phyloP scores from a whole-genome alignment of 2,888 invertebrate species.

The Synanthedon andrenaeformis region DNA sequence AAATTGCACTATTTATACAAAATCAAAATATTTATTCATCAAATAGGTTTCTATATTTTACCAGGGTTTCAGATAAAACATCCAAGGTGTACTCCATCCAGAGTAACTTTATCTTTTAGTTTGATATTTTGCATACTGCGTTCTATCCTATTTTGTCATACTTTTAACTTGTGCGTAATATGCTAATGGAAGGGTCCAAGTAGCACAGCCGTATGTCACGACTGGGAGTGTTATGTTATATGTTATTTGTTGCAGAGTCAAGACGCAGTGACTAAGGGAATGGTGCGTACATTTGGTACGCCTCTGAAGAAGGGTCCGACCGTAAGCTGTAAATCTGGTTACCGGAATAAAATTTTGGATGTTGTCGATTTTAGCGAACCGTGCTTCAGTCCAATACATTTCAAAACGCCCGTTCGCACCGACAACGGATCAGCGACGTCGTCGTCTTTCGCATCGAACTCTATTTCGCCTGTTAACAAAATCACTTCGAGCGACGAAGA shows the following conservation, averaged over 20 bases:
- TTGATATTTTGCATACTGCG: no score
- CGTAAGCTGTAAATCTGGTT: constrained; percentile 28
- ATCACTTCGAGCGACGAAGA: constrained; percentile 51
- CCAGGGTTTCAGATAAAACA: no score
- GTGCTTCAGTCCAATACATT: constrained; percentile 53
- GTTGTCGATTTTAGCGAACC: constrained; percentile 50
- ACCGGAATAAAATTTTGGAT: constrained; percentile 52
- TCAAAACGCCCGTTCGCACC: constrained; percentile 37
- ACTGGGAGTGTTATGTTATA: no score
- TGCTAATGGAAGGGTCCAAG: no score
- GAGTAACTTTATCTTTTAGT: no score
- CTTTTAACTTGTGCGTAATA: no score
- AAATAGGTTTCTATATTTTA: no score
- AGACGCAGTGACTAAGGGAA: constrained; percentile 39
- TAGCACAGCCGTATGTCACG: no score
- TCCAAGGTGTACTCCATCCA: no score
- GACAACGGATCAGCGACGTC: constrained; percentile 29
- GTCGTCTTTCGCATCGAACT: constrained; percentile 39
- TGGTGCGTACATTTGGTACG: constrained; percentile 58
- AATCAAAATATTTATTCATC: no score
- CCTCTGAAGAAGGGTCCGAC: constrained; percentile 26
- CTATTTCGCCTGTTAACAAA: constrained; percentile 52
- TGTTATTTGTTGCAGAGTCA: constrained; percentile 27
- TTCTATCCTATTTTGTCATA: no score
- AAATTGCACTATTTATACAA: no score